phyloP scores from a whole-genome alignment of 2,113 vertebrate genomes.

The Stictonetta naevosa region DNA sequence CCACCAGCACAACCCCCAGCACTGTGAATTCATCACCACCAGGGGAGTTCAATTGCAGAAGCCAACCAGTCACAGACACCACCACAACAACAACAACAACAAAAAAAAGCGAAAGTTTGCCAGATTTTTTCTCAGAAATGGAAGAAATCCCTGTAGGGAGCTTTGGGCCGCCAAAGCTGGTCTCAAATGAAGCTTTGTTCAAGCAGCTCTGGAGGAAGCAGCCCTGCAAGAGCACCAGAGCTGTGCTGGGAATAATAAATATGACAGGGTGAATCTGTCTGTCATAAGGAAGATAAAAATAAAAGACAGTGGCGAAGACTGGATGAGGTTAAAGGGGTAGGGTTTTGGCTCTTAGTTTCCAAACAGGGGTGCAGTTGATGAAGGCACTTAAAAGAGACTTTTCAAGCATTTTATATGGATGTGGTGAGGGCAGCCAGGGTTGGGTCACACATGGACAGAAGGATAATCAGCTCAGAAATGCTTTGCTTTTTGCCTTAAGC shows the following conservation, averaged over 20 bases:
- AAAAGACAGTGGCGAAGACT: neutral
- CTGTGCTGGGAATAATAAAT: neutral
- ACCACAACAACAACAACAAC: neutral
- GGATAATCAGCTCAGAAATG: neutral
- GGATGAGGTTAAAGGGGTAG: neutral
- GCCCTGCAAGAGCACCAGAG: neutral
- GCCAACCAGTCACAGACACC: neutral
- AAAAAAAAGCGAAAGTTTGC: neutral
- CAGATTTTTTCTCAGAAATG: constrained; percentile 7
- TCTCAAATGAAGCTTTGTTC: neutral
- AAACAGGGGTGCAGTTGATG: neutral
- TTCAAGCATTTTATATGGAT: neutral
- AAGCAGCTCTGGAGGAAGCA: neutral
- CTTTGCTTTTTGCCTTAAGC: neutral
- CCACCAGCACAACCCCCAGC: neutral
- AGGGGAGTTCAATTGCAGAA: neutral
- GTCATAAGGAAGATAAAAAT: neutral
- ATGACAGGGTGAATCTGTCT: neutral
- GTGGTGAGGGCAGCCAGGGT: neutral
- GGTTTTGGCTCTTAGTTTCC: neutral
- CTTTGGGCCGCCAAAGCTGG: fast-evolving
- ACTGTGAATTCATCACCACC: neutral
- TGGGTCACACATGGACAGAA: neutral
- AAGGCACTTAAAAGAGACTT: neutral
- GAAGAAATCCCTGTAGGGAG: neutral